Conservation (phyloP, 2,113 vertebrate species). For the Riparia riparia region DNA sequence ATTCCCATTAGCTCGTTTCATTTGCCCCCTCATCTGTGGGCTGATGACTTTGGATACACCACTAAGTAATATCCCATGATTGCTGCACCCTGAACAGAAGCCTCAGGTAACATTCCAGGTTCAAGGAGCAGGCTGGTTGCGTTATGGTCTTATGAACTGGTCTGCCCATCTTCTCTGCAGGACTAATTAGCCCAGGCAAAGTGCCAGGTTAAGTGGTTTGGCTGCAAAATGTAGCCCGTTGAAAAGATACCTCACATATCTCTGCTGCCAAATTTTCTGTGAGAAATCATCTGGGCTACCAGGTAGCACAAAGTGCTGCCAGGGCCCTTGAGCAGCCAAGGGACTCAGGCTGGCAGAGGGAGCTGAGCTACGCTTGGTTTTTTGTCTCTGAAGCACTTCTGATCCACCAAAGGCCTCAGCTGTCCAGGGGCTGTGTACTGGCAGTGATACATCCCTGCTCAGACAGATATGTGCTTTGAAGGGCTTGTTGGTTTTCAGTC, state of each 20-base stretch:
- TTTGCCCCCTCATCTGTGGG: neutral
- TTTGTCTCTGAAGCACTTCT: neutral
- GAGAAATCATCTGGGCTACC: neutral
- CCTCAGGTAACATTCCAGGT: neutral
- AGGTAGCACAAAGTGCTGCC: neutral
- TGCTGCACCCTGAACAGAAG: neutral
- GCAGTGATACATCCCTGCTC: neutral
- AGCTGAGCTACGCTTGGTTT: fast-evolving
- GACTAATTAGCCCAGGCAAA: neutral
- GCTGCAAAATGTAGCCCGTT: neutral
- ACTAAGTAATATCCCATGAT: neutral
- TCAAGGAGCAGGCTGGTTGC: neutral
- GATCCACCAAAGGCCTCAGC: neutral
- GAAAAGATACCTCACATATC: neutral
- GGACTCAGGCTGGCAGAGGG: neutral
- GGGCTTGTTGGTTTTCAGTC: neutral
- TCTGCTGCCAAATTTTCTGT: neutral
- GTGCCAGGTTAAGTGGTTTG: neutral
- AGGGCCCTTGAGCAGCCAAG: neutral
- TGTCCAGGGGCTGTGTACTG: neutral
- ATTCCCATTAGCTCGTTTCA: fast-evolving
- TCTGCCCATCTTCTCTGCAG: neutral
- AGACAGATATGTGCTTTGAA: neutral
- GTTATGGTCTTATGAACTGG: neutral
- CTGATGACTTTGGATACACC: neutral